phyloP scores from a whole-genome alignment of 2,888 invertebrate genomes.

The Cheilosia vulpina region DNA sequence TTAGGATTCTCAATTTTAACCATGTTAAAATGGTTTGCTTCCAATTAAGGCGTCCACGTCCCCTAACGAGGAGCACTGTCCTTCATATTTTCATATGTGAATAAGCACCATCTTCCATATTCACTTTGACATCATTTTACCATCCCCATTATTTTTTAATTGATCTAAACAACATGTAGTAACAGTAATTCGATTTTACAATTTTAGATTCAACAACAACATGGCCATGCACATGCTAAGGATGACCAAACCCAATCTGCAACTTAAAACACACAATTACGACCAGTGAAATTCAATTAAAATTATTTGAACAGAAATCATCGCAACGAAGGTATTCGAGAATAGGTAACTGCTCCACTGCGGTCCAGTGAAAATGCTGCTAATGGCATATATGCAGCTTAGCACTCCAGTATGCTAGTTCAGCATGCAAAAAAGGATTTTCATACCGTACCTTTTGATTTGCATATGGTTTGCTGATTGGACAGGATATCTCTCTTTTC shows the following conservation, averaged over 20 bases:
- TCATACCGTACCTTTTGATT: constrained; percentile 42
- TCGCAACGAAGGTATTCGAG: constrained; percentile 43
- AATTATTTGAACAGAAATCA: constrained; percentile 69
- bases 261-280: constrained; percentile 67
- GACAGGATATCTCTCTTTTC: constrained; percentile 9
- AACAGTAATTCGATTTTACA: constrained; percentile 47
- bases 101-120: constrained; percentile 7
- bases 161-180: neutral
- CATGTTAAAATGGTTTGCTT: too few relatives aligned
- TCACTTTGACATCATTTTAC: constrained; percentile 20
- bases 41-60: neutral
- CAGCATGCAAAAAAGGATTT: constrained; percentile 17
- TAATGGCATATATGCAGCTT: constrained; percentile 32
- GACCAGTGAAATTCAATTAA: constrained; percentile 69
- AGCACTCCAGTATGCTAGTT: constrained; percentile 5
- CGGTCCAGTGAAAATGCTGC: constrained; percentile 17
- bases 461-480: constrained; percentile 54
- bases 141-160: constrained; percentile 18
- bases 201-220: constrained; percentile 11
- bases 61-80: neutral
- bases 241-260: constrained; percentile 39
- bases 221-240: neutral
- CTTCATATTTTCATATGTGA: neutral
- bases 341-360: constrained; percentile 4
- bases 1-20: too few relatives aligned